Conservation (phyloP, 2,888 invertebrate species). For the Agonopterix alstromeriana region DNA sequence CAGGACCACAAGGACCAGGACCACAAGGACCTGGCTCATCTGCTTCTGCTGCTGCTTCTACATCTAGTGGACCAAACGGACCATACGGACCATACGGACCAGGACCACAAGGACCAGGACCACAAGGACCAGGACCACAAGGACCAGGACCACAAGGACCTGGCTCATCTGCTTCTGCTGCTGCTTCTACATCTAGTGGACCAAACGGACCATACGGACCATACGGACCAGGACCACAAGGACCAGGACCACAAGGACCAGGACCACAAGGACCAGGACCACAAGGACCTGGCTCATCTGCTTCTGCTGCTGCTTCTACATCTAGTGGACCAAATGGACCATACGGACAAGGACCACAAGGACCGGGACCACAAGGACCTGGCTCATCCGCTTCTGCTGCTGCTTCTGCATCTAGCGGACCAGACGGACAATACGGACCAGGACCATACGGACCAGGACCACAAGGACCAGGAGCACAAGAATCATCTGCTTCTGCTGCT, state of each 20-base stretch:
- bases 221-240: not conserved
- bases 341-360: not conserved
- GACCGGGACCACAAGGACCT: slow-evolving; percentile 4
- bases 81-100: too few relatives aligned
- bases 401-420: not conserved
- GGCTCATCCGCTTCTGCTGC: not conserved
- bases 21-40: not conserved
- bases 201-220: not conserved
- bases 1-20: slow-evolving; percentile 2
- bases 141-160: slow-evolving; percentile 6
- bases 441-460: slow-evolving; percentile 1
- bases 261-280: not conserved
- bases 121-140: slow-evolving; percentile 1
- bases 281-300: not conserved
- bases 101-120: slow-evolving; percentile 5
- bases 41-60: not conserved
- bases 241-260: not conserved
- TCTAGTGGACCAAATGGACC: not conserved
- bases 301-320: slow-evolving; percentile 3
- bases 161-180: not conserved
- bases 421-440: not conserved
- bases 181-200: not conserved
- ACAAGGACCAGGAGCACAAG: slow-evolving; percentile 4
- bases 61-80: slow-evolving; percentile 4
- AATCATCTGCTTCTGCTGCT: not conserved